Evolutionary conservation across 2,888 invertebrate species (phyloP).

Genomic region (Drepanosiphum platanoidis): DNA sequence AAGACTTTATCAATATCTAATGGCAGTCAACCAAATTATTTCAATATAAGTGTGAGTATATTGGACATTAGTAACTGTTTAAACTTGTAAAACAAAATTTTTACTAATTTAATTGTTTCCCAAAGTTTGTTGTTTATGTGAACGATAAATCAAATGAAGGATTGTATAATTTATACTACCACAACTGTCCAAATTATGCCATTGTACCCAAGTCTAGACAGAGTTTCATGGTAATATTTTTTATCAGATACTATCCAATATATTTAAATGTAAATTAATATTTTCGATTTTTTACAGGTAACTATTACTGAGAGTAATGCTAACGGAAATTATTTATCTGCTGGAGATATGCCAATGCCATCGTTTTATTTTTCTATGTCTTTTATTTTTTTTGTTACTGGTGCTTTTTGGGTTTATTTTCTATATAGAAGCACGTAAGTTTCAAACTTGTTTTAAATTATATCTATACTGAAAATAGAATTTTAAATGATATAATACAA

Average conservation of each 20-base stretch:
- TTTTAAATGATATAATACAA: constrained; percentile 29
- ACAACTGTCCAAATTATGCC: constrained; percentile 83
- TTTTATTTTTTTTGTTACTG: constrained; percentile 87
- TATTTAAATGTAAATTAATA: constrained; percentile 32
- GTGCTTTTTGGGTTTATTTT: constrained; percentile 90
- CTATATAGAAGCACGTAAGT: constrained; percentile 79
- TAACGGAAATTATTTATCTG: constrained; percentile 83
- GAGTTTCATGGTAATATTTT: constrained; percentile 72
- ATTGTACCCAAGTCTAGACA: constrained; percentile 72
- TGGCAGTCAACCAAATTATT: neutral
- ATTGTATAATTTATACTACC: constrained; percentile 92
- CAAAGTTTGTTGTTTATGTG: constrained; percentile 82
- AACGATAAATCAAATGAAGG: constrained; percentile 84
- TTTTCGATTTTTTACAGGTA: constrained; percentile 71
- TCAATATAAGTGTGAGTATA: constrained; percentile 44
- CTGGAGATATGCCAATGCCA: constrained; percentile 96
- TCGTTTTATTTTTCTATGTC: constrained; percentile 92
- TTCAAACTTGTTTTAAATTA: neutral
- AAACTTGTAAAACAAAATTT: neutral
- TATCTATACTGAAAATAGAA: neutral
- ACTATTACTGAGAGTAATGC: constrained; percentile 86
- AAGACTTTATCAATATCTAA: constrained; percentile 29
- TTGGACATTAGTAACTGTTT: neutral
- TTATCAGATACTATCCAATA: constrained; percentile 24
- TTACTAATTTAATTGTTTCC: constrained; percentile 64